These are phyloP conservation scores for Chaetophractus vellerosus DNA, from an alignment of 2,797 vertebrate genomes.

Conservation along the genomic window DNA sequence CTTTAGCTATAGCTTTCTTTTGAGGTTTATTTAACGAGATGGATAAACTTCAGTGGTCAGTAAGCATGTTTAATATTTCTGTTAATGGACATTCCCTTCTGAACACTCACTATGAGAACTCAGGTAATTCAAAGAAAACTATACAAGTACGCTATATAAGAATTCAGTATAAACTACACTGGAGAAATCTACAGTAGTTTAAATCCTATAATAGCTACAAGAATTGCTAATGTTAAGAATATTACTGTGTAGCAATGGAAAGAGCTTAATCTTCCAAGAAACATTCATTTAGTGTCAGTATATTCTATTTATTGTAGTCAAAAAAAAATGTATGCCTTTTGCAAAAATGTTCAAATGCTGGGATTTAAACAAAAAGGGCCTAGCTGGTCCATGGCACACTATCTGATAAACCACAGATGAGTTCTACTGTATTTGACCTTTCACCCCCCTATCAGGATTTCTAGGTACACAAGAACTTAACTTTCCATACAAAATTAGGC, in stretches of 20 bases:
- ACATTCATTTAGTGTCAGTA: not conserved
- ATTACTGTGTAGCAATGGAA: not conserved
- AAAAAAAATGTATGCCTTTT: not conserved
- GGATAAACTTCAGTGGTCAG: not conserved
- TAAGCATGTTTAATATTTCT: not conserved
- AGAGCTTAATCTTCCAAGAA: conserved; percentile 56
- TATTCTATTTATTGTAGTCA: not conserved
- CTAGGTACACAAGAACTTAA: not conserved
- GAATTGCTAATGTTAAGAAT: not conserved
- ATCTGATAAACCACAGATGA: not conserved
- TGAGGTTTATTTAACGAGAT: not conserved
- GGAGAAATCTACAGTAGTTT: not conserved
- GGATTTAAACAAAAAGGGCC: conserved; percentile 44
- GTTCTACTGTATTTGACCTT: not conserved
- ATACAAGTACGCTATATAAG: not conserved
- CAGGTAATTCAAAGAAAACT: not conserved
- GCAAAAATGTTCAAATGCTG: conserved; percentile 22
- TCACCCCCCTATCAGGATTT: not conserved
- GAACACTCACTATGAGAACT: not conserved
- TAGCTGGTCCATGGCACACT: not conserved
- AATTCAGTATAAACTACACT: not conserved
- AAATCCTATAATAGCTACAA: not conserved
- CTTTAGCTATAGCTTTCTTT: not conserved
- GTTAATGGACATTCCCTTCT: not conserved
- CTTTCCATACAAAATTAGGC: not conserved